A percentile compares a stretch with the other conserved stretches of the same genome.
Evolutionary conservation across 2,113 vertebrate genomes (phyloP).

Genomic region (Calyptomena viridis): DNA sequence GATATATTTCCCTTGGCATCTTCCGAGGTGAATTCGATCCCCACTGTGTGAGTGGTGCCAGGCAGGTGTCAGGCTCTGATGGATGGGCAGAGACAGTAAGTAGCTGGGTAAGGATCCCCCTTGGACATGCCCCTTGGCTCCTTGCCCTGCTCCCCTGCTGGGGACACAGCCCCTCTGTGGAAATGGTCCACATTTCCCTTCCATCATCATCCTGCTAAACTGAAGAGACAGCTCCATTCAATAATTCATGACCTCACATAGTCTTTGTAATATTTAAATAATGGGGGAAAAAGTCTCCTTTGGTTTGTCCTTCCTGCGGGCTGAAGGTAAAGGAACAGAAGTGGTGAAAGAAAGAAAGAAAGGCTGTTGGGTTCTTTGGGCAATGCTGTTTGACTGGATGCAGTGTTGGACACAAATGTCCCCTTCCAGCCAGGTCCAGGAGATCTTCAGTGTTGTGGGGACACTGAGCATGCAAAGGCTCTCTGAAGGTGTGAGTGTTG

Average conservation of each 20-base stretch:
- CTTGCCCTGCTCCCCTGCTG: background rate
- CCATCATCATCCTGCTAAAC: background rate
- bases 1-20: background rate
- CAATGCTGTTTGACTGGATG: background rate
- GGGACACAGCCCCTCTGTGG: background rate
- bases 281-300: background rate
- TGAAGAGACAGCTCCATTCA: background rate
- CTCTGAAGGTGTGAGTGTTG: rapidly evolving
- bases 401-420: background rate
- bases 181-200: background rate
- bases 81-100: background rate
- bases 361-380: background rate
- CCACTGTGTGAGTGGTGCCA: background rate
- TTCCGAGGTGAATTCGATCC: background rate
- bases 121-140: background rate
- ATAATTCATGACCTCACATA: background rate
- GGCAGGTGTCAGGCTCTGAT: background rate
- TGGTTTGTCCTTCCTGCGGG: background rate
- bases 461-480: background rate
- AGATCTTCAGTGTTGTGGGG: background rate
- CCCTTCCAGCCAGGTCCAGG: background rate
- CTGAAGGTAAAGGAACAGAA: background rate
- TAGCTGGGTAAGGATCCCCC: background rate
- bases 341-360: no score
- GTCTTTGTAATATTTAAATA: background rate